Conservation (phyloP, 2,797 vertebrate species). For the Neosilurus hyrtlii region DNA sequence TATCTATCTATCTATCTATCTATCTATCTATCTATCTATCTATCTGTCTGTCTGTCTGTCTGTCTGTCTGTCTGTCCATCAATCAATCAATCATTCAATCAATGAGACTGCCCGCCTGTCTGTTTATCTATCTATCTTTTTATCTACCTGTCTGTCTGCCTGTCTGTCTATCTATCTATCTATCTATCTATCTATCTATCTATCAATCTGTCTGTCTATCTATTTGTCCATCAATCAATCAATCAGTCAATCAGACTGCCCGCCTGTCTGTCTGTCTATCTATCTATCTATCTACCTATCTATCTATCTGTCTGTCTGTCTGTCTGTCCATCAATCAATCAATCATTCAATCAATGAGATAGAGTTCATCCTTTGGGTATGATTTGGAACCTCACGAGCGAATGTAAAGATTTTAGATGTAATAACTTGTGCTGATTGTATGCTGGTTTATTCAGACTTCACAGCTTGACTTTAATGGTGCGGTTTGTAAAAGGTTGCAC, state of each 20-base stretch:
- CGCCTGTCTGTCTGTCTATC: no score
- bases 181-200: no score
- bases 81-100: neutral
- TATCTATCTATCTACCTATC: neutral
- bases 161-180: no score
- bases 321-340: neutral
- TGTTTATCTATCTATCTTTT: no score
- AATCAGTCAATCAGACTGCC: no score
- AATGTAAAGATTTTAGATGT: neutral
- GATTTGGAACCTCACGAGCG: neutral
- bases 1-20: no score
- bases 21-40: no score
- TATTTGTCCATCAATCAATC: no score
- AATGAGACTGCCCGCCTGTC: neutral
- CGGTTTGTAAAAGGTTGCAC: slow-evolving; percentile 17
- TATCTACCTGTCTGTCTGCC: no score
- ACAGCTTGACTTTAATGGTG: slow-evolving; percentile 8
- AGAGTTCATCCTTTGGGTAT: neutral
- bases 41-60: neutral
- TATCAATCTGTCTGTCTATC: no score
- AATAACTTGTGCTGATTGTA: slow-evolving; percentile 1
- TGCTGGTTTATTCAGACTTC: slow-evolving; percentile 14
- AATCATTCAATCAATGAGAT: neutral
- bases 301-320: neutral
- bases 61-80: slow-evolving; percentile 3